These are phyloP conservation scores for Desmodus rotundus DNA, from an alignment of 2,113 vertebrate species.

Conservation along the genomic window DNA sequence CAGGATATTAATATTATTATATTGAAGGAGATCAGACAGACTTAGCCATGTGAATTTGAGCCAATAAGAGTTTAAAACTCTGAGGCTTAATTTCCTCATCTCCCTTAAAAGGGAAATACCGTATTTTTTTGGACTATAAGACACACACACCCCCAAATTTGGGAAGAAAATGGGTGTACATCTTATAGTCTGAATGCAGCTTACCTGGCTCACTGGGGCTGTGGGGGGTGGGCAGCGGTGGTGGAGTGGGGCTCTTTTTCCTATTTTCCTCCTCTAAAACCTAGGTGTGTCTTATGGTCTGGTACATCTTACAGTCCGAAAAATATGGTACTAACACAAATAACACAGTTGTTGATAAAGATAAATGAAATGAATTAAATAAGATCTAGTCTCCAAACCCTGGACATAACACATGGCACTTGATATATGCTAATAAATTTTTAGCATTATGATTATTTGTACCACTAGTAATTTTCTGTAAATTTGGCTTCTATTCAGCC, in stretches of 20 bases:
- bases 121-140: too few relatives aligned
- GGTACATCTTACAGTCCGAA: too few relatives aligned
- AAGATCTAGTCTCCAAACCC: neutral
- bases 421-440: neutral
- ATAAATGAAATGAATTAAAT: neutral
- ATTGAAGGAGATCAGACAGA: neutral
- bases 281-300: too few relatives aligned
- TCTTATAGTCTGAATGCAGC: too few relatives aligned
- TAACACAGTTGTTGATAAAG: neutral
- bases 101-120: neutral
- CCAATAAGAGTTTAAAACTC: slow-evolving; percentile 11
- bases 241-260: too few relatives aligned
- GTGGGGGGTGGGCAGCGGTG: too few relatives aligned
- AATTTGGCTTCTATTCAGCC: neutral
- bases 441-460: neutral
- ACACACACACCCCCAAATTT: too few relatives aligned
- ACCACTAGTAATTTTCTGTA: neutral
- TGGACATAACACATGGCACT: neutral
- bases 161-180: too few relatives aligned
- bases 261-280: too few relatives aligned
- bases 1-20: neutral
- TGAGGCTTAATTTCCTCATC: neutral
- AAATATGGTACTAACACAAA: neutral
- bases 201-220: too few relatives aligned
- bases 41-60: neutral